These are phyloP conservation scores for Oreocharis arfaki DNA, from an alignment of 2,113 vertebrate species.

Conservation along the genomic window DNA sequence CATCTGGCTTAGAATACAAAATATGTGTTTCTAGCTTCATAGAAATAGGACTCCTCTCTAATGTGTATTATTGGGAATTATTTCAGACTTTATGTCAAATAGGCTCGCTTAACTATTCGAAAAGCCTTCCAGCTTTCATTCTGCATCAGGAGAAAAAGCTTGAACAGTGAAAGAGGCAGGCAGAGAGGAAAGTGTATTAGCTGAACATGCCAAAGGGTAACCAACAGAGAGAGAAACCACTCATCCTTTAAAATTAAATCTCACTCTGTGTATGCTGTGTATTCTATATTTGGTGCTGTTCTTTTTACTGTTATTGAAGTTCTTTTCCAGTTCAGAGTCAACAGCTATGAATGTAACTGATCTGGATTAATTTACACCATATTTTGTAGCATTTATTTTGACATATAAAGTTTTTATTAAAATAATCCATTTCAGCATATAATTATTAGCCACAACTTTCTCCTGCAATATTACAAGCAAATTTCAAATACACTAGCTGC, in stretches of 20 bases:
- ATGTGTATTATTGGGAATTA: background rate
- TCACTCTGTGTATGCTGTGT: background rate
- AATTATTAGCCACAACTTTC: background rate
- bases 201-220: background rate
- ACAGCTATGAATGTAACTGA: background rate
- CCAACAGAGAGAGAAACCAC: slow-evolving; percentile 1
- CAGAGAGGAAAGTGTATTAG: background rate
- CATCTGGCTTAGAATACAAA: background rate
- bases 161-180: background rate
- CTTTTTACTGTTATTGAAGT: background rate
- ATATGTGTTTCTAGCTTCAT: background rate
- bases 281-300: background rate
- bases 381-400: background rate
- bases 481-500: background rate
- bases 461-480: background rate
- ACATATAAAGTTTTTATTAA: background rate
- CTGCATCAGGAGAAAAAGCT: background rate
- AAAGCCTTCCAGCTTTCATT: slow-evolving; percentile 31
- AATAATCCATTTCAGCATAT: background rate
- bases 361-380: background rate
- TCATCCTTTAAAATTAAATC: background rate
- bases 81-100: slow-evolving; percentile 7
- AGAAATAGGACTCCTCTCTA: background rate
- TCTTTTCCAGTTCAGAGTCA: background rate
- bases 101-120: background rate